Evolutionary conservation across 37 sponge, comb jelly and placozoan genomes (phyloP).

Genomic region (Aplysina aerophoba): DNA sequence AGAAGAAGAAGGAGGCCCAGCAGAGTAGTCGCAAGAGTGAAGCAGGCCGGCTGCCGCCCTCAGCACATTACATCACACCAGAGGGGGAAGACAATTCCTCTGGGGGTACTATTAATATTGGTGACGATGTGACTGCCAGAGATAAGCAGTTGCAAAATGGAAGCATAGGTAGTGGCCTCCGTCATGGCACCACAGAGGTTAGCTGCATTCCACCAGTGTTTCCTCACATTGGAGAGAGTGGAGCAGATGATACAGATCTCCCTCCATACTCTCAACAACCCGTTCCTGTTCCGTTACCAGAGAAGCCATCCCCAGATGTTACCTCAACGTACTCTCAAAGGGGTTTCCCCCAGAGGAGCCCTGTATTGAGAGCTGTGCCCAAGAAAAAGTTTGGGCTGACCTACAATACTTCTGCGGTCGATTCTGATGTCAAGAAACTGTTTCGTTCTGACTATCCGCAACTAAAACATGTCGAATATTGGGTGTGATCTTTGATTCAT

Average conservation of each 20-base stretch:
- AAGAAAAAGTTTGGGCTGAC: neutral
- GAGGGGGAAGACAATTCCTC: neutral
- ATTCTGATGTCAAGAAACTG: slow-evolving; percentile 16
- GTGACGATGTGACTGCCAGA: neutral
- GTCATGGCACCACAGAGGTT: too few species aligned
- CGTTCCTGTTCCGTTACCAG: too few species aligned
- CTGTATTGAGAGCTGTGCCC: neutral
- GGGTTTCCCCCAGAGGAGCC: too few species aligned
- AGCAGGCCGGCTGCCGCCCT: neutral
- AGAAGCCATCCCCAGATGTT: neutral
- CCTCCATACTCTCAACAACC: too few species aligned
- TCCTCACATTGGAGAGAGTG: too few species aligned
- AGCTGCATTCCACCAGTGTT: neutral
- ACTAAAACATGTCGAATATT: slow-evolving; percentile 30
- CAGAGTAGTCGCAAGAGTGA: too few species aligned
- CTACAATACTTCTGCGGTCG: neutral
- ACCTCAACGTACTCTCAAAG: neutral
- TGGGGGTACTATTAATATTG: neutral
- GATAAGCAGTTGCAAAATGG: neutral
- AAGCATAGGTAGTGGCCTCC: neutral
- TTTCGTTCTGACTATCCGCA: slow-evolving; percentile 26
- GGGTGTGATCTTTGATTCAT: neutral
- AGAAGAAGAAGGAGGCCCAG: neutral
- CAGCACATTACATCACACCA: neutral
- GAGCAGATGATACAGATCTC: too few species aligned